Conservation (phyloP, 2,113 vertebrate genomes). For the Indri indri region DNA sequence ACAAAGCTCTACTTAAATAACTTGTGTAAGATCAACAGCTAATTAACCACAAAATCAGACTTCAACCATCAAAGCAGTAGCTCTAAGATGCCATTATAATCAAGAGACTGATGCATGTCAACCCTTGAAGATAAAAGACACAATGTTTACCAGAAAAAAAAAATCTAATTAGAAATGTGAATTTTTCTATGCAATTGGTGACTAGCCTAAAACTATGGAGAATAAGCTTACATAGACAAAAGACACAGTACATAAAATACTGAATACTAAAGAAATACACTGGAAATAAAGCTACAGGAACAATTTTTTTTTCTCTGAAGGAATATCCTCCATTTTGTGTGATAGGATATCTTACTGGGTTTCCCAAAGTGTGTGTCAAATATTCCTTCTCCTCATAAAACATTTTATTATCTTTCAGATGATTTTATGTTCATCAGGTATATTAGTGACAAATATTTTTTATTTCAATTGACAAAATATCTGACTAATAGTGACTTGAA, state of each 20-base stretch:
- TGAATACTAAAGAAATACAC: background rate
- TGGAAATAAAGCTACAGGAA: background rate
- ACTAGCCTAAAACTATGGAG: background rate
- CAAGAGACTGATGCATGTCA: background rate
- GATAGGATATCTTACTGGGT: background rate
- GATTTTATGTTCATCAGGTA: background rate
- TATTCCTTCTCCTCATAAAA: background rate
- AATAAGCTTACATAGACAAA: constrained; percentile 18
- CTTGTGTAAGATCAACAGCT: background rate
- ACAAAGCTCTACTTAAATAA: constrained; percentile 39
- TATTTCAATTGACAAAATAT: background rate
- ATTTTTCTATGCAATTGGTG: background rate
- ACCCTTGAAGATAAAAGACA: background rate
- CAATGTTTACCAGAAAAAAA: background rate
- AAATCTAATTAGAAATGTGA: constrained; percentile 46
- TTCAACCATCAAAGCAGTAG: background rate
- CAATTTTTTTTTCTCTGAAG: background rate
- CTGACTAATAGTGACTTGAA: background rate
- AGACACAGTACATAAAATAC: background rate
- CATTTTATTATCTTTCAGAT: background rate
- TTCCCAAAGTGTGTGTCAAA: background rate
- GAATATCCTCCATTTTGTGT: background rate
- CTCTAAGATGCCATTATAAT: constrained; percentile 23
- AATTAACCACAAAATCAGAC: constrained; percentile 14
- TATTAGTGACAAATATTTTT: background rate